A percentile compares a stretch with the other conserved stretches of the same genome.
phyloP scores from a whole-genome alignment of 2,797 vertebrate genomes.

The Crocodylus rhombifer region DNA sequence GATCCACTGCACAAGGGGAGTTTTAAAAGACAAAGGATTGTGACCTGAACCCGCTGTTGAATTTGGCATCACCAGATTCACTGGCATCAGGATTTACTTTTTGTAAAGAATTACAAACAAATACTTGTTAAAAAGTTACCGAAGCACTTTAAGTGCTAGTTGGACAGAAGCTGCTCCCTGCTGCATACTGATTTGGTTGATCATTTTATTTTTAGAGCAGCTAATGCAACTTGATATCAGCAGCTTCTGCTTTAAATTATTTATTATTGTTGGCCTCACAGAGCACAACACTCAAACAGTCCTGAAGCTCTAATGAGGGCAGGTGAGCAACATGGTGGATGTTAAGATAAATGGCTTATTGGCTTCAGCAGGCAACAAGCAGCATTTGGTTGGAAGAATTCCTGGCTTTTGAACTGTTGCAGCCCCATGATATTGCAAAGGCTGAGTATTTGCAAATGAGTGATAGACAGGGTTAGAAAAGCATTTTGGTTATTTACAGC shows the following conservation, averaged over 20 bases:
- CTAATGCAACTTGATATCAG: conserved; percentile 21
- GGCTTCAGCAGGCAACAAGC: conserved; percentile 30
- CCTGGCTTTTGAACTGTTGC: conserved; percentile 34
- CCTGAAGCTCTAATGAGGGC: background rate
- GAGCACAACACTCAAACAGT: background rate
- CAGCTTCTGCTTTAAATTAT: conserved; percentile 30
- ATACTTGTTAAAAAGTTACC: background rate
- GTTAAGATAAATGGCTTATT: conserved; percentile 40
- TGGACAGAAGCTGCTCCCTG: background rate
- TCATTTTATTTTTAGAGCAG: background rate
- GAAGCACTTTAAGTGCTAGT: background rate
- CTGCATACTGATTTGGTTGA: background rate
- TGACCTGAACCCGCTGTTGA: background rate
- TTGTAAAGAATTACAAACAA: background rate
- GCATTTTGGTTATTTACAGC: conserved; percentile 31
- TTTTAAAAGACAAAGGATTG: conserved; percentile 35
- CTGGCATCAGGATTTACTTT: background rate
- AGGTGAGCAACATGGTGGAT: conserved; percentile 14
- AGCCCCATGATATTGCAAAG: conserved; percentile 47
- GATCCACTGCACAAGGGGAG: conserved; percentile 2
- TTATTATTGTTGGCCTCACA: conserved; percentile 27
- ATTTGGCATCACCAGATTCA: background rate
- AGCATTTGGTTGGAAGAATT: conserved; percentile 58
- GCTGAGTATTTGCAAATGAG: conserved; percentile 29
- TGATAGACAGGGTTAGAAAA: conserved; percentile 40